Conservation (phyloP, 2,113 vertebrate genomes). For the Psephotus haematonotus region DNA sequence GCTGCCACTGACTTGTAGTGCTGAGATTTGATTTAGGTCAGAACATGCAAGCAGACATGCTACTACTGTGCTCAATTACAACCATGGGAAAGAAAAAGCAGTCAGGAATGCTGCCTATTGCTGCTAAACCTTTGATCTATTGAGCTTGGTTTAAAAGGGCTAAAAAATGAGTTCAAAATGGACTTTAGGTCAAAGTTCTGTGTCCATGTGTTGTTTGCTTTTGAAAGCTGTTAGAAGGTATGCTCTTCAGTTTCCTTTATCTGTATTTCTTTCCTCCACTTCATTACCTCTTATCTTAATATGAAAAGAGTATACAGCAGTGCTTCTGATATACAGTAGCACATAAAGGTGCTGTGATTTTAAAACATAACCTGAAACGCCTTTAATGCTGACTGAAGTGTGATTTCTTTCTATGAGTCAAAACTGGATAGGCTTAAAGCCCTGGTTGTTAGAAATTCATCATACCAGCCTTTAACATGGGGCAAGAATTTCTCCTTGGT, state of each 20-base stretch:
- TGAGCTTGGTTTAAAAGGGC: not conserved
- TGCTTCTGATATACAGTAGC: not conserved
- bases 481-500: not conserved
- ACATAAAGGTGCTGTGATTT: not conserved
- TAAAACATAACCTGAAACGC: not conserved
- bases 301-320: not conserved
- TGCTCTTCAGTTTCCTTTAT: not conserved
- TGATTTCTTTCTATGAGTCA: not conserved
- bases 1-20: not conserved
- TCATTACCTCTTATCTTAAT: not conserved
- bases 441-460: not conserved
- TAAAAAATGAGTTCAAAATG: not conserved
- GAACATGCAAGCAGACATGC: accelerated
- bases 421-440: not conserved
- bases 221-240: not conserved
- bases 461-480: not conserved
- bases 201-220: not conserved
- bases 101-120: not conserved
- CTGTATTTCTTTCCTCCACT: not conserved
- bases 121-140: not conserved
- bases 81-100: not conserved
- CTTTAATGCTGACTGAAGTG: not conserved
- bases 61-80: not conserved
- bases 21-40: not conserved
- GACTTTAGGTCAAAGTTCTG: not conserved